phyloP scores from a whole-genome alignment of 2,797 vertebrate species.

The Gallirallus australis region DNA sequence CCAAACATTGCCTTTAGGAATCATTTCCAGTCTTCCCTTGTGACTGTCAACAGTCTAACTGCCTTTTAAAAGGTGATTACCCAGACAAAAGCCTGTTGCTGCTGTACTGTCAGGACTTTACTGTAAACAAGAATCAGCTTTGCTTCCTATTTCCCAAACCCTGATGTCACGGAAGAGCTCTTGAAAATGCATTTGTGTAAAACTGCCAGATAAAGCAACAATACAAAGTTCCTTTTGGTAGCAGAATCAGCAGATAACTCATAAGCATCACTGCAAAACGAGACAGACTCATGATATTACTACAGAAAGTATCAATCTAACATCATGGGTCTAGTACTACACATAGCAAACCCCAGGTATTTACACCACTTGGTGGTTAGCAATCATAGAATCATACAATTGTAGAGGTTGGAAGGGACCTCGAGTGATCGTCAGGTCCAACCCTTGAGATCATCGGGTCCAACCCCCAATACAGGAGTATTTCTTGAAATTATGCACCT shows the following conservation, averaged over 20 bases:
- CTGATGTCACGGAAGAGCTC: not conserved
- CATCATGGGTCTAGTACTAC: not conserved
- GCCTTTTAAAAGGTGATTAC: not conserved
- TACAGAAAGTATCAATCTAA: not conserved
- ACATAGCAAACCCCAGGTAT: not conserved
- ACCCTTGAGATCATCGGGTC: too few relatives aligned
- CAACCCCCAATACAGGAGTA: fast-evolving
- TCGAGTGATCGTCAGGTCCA: too few relatives aligned
- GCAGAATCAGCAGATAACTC: not conserved
- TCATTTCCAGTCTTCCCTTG: not conserved
- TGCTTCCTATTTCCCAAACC: not conserved
- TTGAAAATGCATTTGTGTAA: not conserved
- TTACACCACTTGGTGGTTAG: not conserved
- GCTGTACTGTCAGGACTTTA: not conserved
- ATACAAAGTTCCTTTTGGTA: not conserved
- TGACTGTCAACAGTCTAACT: not conserved
- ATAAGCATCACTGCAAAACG: not conserved
- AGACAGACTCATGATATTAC: not conserved
- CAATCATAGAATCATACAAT: not conserved
- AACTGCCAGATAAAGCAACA: not conserved
- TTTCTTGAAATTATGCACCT: not conserved
- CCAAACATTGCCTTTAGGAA: not conserved
- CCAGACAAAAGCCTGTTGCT: not conserved
- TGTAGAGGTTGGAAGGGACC: too few relatives aligned
- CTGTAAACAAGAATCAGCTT: not conserved